A percentile compares a stretch with the other conserved stretches of the same genome.
Evolutionary conservation across 1,140 invertebrate genomes (phyloP).

Genomic region (Drosophila melanica): DNA sequence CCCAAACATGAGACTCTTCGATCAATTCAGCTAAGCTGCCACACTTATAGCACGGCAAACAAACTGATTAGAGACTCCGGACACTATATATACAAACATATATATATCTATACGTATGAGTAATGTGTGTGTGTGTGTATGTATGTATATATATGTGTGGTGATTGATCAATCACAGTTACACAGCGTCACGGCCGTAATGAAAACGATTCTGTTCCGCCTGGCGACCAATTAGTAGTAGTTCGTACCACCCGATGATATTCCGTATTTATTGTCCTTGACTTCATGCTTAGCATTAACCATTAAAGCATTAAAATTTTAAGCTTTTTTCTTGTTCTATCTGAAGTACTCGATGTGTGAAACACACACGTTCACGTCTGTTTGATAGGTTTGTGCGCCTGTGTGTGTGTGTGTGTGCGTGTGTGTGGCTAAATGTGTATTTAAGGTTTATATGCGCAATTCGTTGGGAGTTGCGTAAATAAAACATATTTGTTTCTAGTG

Average conservation of each 20-base stretch:
- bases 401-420: constrained; percentile 11
- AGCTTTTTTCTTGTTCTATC: constrained; percentile 27
- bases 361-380: constrained; percentile 1
- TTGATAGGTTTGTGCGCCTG: constrained; percentile 6
- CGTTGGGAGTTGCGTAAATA: constrained; percentile 62
- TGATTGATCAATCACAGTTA: constrained; percentile 45
- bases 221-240: constrained; percentile 51
- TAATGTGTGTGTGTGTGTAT: constrained; percentile 3
- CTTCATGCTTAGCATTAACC: constrained; percentile 40
- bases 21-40: constrained; percentile 34
- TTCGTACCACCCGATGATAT: constrained; percentile 18
- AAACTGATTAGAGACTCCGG: constrained; percentile 37
- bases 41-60: constrained; percentile 41
- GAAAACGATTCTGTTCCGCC: constrained; percentile 47
- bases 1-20: constrained; percentile 17
- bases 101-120: background rate
- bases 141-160: constrained; percentile 21
- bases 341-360: constrained; percentile 17
- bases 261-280: constrained; percentile 42
- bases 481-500: constrained; percentile 46
- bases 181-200: background rate
- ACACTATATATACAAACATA: background rate
- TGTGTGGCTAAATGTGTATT: constrained; percentile 14
- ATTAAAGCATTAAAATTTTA: constrained; percentile 17
- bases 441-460: constrained; percentile 48